A percentile compares a stretch with the other conserved stretches of the same genome.
These are phyloP conservation scores for Malacoraja senta DNA, from an alignment of 2,797 vertebrate genomes.

Conservation along the genomic window DNA sequence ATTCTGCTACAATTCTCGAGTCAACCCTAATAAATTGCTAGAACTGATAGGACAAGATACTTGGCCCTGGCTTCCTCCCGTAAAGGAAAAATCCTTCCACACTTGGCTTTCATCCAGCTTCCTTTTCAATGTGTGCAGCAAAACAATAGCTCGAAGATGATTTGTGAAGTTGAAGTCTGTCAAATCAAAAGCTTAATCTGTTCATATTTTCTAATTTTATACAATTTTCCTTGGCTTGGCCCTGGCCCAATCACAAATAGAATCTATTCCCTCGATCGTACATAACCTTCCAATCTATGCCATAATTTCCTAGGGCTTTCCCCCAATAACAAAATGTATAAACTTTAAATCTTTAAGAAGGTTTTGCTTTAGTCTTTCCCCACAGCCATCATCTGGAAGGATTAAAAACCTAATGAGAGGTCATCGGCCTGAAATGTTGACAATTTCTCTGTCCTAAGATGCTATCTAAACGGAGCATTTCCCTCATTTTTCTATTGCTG, in stretches of 20 bases:
- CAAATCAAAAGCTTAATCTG: background rate
- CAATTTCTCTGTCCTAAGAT: no score
- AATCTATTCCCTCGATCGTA: background rate
- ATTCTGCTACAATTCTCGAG: background rate
- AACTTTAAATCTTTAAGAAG: background rate
- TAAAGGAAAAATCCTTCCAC: background rate
- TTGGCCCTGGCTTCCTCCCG: background rate
- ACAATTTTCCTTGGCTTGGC: background rate
- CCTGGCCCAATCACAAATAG: background rate
- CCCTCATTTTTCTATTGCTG: no score
- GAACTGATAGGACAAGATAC: background rate
- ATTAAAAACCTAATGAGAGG: no score
- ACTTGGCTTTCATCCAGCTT: background rate
- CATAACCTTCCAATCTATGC: background rate
- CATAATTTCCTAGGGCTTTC: background rate
- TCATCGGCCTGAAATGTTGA: no score
- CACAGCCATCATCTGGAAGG: background rate
- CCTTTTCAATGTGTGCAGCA: background rate
- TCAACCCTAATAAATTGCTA: background rate
- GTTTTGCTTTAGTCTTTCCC: background rate
- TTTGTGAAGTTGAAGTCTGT: background rate
- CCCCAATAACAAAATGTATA: background rate
- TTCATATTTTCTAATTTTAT: background rate
- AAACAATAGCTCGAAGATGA: background rate
- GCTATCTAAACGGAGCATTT: no score